Percentiles rank a stretch among this genome's conserved stretches.
phyloP scores from a whole-genome alignment of 2,888 invertebrate species.

The Myopa testacea region DNA sequence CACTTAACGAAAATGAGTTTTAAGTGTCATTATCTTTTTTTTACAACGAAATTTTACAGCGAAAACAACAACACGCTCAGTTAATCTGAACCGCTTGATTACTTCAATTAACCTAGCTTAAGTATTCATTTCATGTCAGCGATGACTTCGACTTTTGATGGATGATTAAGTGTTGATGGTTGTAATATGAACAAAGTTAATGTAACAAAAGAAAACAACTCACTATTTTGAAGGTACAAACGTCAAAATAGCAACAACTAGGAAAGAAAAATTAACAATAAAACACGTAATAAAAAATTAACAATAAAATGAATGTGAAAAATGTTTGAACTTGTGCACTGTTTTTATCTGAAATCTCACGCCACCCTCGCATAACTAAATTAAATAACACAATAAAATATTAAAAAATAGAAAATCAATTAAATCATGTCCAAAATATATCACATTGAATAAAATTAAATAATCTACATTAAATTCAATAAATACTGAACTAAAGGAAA shows the following conservation, averaged over 20 bases:
- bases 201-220: no score
- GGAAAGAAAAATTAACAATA: no score
- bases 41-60: not conserved
- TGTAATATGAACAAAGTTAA: not conserved
- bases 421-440: not conserved
- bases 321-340: not conserved
- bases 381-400: not conserved
- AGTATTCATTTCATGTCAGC: not conserved
- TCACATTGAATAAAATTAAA: not conserved
- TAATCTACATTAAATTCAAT: not conserved
- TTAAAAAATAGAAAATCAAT: not conserved
- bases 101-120: not conserved
- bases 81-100: not conserved
- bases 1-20: not conserved
- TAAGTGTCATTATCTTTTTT: not conserved
- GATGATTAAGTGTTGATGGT: not conserved
- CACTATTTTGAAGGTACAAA: no score
- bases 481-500: not conserved
- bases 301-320: not conserved
- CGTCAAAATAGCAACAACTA: no score
- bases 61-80: not conserved
- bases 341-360: no score
- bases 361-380: no score
- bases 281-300: not conserved
- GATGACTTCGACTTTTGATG: not conserved